These are phyloP conservation scores for Myathropa florea DNA, from an alignment of 2,888 invertebrate genomes.

Conservation along the genomic window DNA sequence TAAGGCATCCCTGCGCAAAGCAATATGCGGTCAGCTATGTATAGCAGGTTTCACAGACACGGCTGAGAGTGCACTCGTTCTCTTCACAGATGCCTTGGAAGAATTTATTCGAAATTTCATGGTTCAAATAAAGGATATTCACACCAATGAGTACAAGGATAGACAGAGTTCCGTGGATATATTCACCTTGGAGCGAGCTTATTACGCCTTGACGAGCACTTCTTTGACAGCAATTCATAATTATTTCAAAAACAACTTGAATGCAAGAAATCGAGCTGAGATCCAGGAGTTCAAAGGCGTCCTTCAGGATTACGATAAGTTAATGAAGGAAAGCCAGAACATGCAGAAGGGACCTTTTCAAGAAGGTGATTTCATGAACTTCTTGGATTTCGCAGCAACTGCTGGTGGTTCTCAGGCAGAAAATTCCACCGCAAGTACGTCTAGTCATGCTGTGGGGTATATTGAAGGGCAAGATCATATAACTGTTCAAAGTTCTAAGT, in stretches of 20 bases:
- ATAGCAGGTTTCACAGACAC: slow-evolving; percentile 79
- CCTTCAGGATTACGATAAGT: slow-evolving; percentile 78
- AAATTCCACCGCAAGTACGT: slow-evolving; percentile 27
- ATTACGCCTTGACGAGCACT: slow-evolving; percentile 76
- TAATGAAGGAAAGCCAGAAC: slow-evolving; percentile 80
- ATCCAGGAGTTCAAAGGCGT: slow-evolving; percentile 78
- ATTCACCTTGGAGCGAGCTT: slow-evolving; percentile 77
- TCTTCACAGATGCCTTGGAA: slow-evolving; percentile 78
- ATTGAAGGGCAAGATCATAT: slow-evolving; percentile 64
- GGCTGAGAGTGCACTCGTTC: slow-evolving; percentile 76
- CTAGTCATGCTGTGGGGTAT: slow-evolving; percentile 65
- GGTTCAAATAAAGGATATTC: slow-evolving; percentile 73
- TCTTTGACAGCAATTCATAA: slow-evolving; percentile 79
- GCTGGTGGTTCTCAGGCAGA: slow-evolving; percentile 22
- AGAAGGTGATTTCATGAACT: slow-evolving; percentile 78
- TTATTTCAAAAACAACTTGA: slow-evolving; percentile 79
- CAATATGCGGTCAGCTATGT: slow-evolving; percentile 78
- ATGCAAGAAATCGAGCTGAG: slow-evolving; percentile 77
- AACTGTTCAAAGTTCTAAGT: slow-evolving; percentile 58
- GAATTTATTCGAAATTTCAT: slow-evolving; percentile 78
- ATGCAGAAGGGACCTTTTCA: slow-evolving; percentile 78
- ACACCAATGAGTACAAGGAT: slow-evolving; percentile 72
- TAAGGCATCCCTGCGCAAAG: slow-evolving; percentile 76
- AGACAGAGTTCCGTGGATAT: slow-evolving; percentile 73
- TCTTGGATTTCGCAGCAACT: slow-evolving; percentile 75